A percentile compares a stretch with the other conserved stretches of the same genome.
Conservation (phyloP, 2,888 invertebrate species). For the Amphimallon solstitiale region DNA sequence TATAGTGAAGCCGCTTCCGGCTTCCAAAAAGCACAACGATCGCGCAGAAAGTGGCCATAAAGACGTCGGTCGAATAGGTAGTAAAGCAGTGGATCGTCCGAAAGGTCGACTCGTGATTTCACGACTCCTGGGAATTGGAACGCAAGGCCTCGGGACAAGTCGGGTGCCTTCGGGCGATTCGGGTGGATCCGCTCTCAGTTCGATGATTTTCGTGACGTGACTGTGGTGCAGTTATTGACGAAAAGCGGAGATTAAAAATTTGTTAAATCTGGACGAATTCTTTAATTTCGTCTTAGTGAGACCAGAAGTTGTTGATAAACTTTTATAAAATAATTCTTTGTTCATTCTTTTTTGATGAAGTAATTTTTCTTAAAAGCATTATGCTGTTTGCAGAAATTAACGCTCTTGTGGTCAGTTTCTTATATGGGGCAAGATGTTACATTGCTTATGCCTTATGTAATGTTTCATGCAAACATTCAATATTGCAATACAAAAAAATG, state of each 20-base stretch:
- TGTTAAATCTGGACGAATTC: background rate
- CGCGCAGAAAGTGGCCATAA: background rate
- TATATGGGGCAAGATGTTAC: no score
- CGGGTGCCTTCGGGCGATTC: slow-evolving; percentile 54
- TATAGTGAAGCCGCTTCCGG: background rate
- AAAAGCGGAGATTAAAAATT: slow-evolving; percentile 5
- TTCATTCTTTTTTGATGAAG: no score
- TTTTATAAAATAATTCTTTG: no score
- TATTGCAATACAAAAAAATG: no score
- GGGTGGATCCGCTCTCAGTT: slow-evolving; percentile 42
- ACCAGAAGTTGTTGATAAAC: no score
- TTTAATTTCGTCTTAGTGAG: background rate
- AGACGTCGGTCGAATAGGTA: background rate
- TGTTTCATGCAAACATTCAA: no score
- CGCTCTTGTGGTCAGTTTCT: no score
- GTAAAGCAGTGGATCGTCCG: background rate
- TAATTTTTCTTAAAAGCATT: no score
- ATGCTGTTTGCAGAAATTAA: no score
- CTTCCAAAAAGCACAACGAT: background rate
- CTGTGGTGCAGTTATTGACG: background rate
- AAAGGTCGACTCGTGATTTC: slow-evolving; percentile 39
- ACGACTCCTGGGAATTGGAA: slow-evolving; percentile 59
- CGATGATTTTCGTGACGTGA: slow-evolving; percentile 28
- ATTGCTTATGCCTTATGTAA: no score
- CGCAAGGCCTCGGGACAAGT: slow-evolving; percentile 55